Evolutionary conservation across 2,797 vertebrate species (phyloP), one percentile per base, ranked within the genome.

Genomic region (Macroramphosus scolopax): DNA sequence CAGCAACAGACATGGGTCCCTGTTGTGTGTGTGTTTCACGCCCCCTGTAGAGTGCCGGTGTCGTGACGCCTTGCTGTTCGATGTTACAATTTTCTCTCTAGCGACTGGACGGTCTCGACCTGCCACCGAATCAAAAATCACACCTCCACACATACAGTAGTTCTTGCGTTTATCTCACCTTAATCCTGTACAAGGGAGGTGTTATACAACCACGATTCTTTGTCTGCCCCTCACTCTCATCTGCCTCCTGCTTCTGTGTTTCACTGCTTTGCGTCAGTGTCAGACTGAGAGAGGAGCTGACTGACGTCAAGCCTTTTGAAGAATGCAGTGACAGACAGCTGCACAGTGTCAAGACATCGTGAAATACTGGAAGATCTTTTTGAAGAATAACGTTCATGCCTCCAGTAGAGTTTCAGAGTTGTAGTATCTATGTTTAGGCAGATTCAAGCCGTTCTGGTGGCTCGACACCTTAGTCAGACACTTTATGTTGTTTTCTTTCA

Each of bases 261-360:
- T n/a, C 17, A 14, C n/a, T 8, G n/a, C 5, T 13, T 30, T 8
- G 4, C 5, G 38, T 1, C 13, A 7, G 37, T 10, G 20, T 15
- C 9, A 10, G 37, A 24, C 25, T 20, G 13, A 22, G 20, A 22
- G 20, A n/a, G n/a, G n/a, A n/a, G 20, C 6, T 3, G 6, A 22
- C 20, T 3, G 20, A 7, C 2, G 1, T 31, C 13, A 31, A 9
- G 22, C 15, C 17, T 29, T 8, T 18, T 18, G 5, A 37, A 11
- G 15, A 37, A 18, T 18, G 26, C 17, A 16, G 36, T 17, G 28
- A 51, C 28, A 22, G 47, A 24, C 16, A 29, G 22, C 33, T 10
- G 9, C 8, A 33, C 20, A 17, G 17, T 24, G 22, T n/a, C 28
- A 22, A 6, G 20, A 6, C 20, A 22, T n/a, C n/a, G n/a, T n/a